phyloP scores from a whole-genome alignment of 2,113 vertebrate genomes.

The Trochalopteron elliotii region DNA sequence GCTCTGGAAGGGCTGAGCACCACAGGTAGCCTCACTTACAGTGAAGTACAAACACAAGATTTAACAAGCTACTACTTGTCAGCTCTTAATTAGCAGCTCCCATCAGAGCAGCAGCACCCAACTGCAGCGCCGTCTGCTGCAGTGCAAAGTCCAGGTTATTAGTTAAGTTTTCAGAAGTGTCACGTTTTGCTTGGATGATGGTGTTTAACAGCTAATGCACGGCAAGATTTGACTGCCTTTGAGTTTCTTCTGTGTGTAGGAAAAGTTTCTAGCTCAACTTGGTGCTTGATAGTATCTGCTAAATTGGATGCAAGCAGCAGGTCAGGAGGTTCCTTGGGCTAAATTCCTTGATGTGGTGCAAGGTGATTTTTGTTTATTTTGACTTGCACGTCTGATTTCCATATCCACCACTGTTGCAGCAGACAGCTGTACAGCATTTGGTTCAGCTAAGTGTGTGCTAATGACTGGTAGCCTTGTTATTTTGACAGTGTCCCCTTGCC shows the following conservation, averaged over 20 bases:
- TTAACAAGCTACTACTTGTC: conserved; percentile 44
- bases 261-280: neutral
- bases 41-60: neutral
- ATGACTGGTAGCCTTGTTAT: neutral
- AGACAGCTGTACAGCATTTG: neutral
- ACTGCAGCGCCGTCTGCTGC: conserved; percentile 36
- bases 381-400: neutral
- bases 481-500: neutral
- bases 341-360: neutral
- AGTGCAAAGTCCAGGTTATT: neutral
- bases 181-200: neutral
- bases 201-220: neutral
- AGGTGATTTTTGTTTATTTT: conserved; percentile 33
- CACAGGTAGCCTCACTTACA: neutral
- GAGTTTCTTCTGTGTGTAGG: neutral
- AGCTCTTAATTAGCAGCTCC: conserved; percentile 60
- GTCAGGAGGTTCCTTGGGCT: neutral
- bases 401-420: neutral
- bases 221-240: neutral
- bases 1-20: neutral
- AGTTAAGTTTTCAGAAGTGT: conserved; percentile 1
- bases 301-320: neutral
- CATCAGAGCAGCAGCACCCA: conserved; percentile 43
- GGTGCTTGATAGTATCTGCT: neutral
- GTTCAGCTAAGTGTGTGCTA: neutral